Evolutionary conservation across 1,140 invertebrate species (phyloP), one percentile per base, ranked within the genome.

Genomic region (Tetranychus urticae): DNA sequence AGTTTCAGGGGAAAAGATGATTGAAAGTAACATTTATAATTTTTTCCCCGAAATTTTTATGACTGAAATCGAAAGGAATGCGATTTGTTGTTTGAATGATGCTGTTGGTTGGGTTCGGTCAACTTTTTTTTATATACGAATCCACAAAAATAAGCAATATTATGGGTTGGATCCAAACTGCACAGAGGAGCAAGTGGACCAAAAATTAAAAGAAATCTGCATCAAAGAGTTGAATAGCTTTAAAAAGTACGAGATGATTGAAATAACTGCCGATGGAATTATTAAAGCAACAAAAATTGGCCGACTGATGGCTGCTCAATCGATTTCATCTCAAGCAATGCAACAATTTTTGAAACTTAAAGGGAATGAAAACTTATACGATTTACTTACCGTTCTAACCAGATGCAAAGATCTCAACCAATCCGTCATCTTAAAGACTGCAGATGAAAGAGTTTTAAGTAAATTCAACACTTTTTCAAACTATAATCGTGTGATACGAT

Each of bases 11-110:
- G 71, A 65, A 54, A 72, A 75, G 66, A 33, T 71, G 6, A 70
- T 77, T 56, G 75, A 75, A 67, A 76, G 73, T 71, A 72, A 68
- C 70, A 71, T 88, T 12, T 84, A 86, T 67, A 78, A 77, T 64
- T 76, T 83, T 65, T 71, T 88, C 62, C 75, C 78, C 2, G 84
- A 86, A 69, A 83, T 86, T 70, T 68, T 88, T 62, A 87, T 87
- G 73, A 81, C 83, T 58, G 85, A 88, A 73, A 80, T 85, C 39
- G 82, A 82, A 1, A 69, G 86, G 8, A 72, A 77, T 12, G 85
- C 84, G 0, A 81, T 88, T 1, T 77, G 74, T 14, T 80, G 84
- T 67, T 71, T 85, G 1, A 75, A 77, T n/a, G 77, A 81, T 13
- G 83, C 82, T 23, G 77, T 86, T 63, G 75, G 82, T 62, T 88